phyloP scores from a whole-genome alignment of 2,888 invertebrate species.

The Onthophagus sagittarius region DNA sequence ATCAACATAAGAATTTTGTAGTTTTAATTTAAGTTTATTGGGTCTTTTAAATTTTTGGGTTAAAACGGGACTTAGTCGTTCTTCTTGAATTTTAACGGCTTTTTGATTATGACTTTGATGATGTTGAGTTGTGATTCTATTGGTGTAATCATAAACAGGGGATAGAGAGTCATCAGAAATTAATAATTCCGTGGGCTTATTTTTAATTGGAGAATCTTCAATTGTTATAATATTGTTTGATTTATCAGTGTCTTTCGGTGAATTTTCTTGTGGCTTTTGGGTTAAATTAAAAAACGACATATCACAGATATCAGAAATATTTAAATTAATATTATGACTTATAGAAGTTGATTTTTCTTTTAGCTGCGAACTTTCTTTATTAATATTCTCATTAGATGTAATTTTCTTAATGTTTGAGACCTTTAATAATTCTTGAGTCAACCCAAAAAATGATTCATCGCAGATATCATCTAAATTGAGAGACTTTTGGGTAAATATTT shows the following conservation, averaged over 20 bases:
- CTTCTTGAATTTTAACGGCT: not conserved
- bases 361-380: conserved; percentile 15
- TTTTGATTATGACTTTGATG: not conserved
- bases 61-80: conserved; percentile 7
- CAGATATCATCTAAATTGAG: not conserved
- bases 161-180: not conserved
- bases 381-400: not conserved
- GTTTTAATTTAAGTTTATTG: not conserved
- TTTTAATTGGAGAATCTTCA: not conserved
- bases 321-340: conserved; percentile 4
- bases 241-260: not conserved
- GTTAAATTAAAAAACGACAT: conserved; percentile 19
- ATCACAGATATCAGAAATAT: conserved; percentile 27
- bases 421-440: not conserved
- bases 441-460: not conserved
- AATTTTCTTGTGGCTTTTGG: not conserved
- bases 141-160: not conserved
- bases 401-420: not conserved
- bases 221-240: not conserved
- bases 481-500: no score
- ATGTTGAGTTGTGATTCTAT: no score
- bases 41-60: not conserved
- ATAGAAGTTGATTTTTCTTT: conserved; percentile 6
- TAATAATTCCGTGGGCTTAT: not conserved
- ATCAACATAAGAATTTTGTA: not conserved